A percentile compares a stretch with the other conserved stretches of the same genome.
phyloP scores from a whole-genome alignment of 2,113 vertebrate genomes.

The Talpa occidentalis region DNA sequence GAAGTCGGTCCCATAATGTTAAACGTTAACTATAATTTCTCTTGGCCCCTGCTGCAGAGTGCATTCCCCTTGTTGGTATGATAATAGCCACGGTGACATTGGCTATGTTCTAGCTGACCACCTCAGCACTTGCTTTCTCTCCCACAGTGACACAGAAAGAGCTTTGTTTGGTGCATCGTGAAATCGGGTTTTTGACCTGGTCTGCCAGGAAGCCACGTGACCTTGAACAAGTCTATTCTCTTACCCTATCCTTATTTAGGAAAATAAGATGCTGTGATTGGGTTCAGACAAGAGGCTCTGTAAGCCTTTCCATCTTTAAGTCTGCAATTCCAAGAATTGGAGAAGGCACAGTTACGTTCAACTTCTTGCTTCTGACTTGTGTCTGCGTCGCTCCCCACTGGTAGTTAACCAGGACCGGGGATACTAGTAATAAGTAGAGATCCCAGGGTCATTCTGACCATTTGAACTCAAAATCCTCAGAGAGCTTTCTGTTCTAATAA shows the following conservation, averaged over 20 bases:
- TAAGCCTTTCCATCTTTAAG: background rate
- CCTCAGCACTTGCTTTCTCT: constrained; percentile 42
- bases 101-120: constrained; percentile 70
- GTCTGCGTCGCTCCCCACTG: background rate
- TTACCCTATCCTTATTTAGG: background rate
- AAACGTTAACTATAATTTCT: constrained; percentile 85
- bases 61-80: constrained; percentile 83
- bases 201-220: constrained; percentile 18
- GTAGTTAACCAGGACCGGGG: constrained; percentile 64
- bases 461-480: constrained; percentile 92
- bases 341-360: background rate
- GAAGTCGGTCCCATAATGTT: constrained; percentile 84
- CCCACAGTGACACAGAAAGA: background rate
- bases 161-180: background rate
- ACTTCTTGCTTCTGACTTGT: background rate
- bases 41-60: constrained; percentile 77
- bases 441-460: constrained; percentile 81
- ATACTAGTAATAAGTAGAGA: constrained; percentile 44
- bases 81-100: constrained; percentile 78
- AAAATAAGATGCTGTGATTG: background rate
- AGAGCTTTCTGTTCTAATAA: constrained; percentile 96
- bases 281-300: background rate
- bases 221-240: background rate
- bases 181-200: background rate
- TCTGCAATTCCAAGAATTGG: background rate